These are phyloP conservation scores for Polypterus senegalus DNA, from an alignment of 2,113 vertebrate species.

Conservation along the genomic window DNA sequence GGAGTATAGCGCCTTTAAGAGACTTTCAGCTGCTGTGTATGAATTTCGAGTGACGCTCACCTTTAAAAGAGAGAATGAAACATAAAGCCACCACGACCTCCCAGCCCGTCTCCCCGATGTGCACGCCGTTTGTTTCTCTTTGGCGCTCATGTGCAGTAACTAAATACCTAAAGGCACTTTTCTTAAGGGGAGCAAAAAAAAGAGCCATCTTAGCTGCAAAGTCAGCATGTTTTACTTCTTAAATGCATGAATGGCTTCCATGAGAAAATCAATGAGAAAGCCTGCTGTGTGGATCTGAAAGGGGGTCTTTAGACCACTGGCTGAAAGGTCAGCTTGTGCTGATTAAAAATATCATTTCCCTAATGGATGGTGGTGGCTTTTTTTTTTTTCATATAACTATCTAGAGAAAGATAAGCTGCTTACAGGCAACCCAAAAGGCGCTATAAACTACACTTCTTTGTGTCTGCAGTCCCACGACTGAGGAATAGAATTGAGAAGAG, in stretches of 20 bases:
- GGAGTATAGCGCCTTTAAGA: background rate
- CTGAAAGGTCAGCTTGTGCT: background rate
- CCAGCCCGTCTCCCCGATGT: background rate
- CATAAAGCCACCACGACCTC: background rate
- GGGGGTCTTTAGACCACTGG: slow-evolving; percentile 25
- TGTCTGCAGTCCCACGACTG: too few species aligned
- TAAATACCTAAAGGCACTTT: slow-evolving; percentile 24
- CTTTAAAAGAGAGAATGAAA: background rate
- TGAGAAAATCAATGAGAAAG: slow-evolving; percentile 56
- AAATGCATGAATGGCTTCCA: slow-evolving; percentile 33
- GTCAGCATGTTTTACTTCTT: slow-evolving; percentile 46
- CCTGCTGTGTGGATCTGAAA: slow-evolving; percentile 42
- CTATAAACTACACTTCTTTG: too few species aligned
- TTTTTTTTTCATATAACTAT: too few species aligned
- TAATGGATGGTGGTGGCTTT: too few species aligned
- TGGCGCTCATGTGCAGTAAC: slow-evolving; percentile 23
- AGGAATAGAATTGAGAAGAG: too few species aligned
- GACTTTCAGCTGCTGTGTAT: background rate
- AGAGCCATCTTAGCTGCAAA: slow-evolving; percentile 36
- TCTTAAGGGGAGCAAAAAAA: slow-evolving; percentile 26
- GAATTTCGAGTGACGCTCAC: background rate
- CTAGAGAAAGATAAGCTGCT: too few species aligned
- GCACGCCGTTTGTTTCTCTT: too few species aligned
- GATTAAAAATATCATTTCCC: too few species aligned
- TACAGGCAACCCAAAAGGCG: too few species aligned